These are phyloP conservation scores for Muscicapa comitata DNA, from an alignment of 2,797 vertebrate species.

Conservation along the genomic window DNA sequence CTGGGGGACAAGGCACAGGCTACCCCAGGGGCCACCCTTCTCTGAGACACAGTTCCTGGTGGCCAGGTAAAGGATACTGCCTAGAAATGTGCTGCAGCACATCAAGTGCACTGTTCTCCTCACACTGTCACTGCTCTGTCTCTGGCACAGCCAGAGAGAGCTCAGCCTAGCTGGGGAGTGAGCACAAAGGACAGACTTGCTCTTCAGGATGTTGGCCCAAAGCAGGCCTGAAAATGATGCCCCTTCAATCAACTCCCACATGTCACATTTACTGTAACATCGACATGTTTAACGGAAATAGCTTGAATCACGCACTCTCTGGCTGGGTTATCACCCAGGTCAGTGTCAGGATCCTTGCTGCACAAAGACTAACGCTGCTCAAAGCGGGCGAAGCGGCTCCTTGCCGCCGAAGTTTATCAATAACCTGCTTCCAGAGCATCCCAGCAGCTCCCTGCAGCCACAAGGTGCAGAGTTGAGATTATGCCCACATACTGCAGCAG, in stretches of 20 bases:
- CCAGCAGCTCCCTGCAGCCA: background rate
- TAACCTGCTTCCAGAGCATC: background rate
- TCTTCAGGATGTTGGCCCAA: constrained; percentile 40
- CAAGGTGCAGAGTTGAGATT: background rate
- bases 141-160: background rate
- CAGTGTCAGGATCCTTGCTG: constrained; percentile 47
- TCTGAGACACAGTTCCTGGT: background rate
- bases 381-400: background rate
- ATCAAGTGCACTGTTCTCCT: rapidly evolving
- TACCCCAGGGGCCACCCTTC: background rate
- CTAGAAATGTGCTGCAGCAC: background rate
- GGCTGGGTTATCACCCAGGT: constrained; percentile 21
- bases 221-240: constrained; percentile 40
- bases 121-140: background rate
- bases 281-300: constrained; percentile 49
- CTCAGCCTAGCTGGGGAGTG: background rate
- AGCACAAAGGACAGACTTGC: background rate
- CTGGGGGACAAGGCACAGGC: background rate
- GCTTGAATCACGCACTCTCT: background rate
- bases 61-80: background rate
- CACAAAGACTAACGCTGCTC: constrained; percentile 24
- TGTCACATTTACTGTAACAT: constrained; percentile 48
- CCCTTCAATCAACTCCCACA: constrained; percentile 50
- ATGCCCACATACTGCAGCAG: background rate
- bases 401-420: background rate